Base-by-base conservation (phyloP, 1,140 invertebrate species). In the Stratiolaelaps scimitus region DNA sequence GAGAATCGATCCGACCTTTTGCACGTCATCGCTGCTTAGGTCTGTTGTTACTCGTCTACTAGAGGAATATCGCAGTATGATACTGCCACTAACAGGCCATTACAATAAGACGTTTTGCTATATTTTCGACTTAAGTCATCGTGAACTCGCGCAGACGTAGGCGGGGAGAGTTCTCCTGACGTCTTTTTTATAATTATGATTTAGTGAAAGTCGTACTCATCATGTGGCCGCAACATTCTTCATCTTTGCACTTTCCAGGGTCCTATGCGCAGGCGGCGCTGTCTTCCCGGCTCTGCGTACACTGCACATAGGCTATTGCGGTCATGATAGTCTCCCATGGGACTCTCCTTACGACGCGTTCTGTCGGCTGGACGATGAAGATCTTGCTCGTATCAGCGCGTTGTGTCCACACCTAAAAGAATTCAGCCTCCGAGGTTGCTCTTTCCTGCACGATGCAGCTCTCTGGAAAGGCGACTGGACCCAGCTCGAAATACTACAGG, bases 1-100 rank as follows among this genome's bases (percentile, higher is more conserved):
- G 26, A 26, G 53, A 34, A 60, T 60, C 26, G 53, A 60, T 60
- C 53, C 53, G 17, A 60, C 53, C n/a, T 60, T 60, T 23, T 60
- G 53, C 10, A 60, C 53, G 4, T 60, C 53, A 19, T 26, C 53
- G 4, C 26, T 60, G 23, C 34, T 60, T 6, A 60, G 53, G 53
- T 60, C 15, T 4, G 15, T 40, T 40, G 34, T 40, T 40, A 40
- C 10, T n/a, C n/a, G n/a, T n/a, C n/a, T n/a, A n/a, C n/a, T n/a
- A n/a, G n/a, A n/a, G n/a, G n/a, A n/a, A n/a, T n/a, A n/a, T n/a
- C n/a, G n/a, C 5, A 40, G 5, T 10, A 40, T 40, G 10, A 10
- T 40, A 40, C 34, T 40, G 10, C 34, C 34, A 40, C 5, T 40
- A 40, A 10, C 4, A 40, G 34, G 5, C 4, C n/a, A n/a, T n/a